Base-by-base conservation (phyloP, 2,888 invertebrate species). In the Drosophila planitibia region DNA sequence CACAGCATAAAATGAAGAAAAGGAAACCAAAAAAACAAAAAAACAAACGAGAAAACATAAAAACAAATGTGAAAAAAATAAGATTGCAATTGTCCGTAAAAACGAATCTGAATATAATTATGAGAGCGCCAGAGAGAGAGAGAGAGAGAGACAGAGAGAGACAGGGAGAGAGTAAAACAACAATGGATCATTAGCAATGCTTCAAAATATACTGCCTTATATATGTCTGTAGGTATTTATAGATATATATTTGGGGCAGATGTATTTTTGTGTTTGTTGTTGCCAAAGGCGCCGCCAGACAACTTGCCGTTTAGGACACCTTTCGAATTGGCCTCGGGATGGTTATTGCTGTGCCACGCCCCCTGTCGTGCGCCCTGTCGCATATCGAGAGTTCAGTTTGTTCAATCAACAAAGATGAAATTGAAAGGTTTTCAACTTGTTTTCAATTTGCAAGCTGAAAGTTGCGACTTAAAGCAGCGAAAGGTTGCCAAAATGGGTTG, bases 171-270 rank as follows among this genome's bases (percentile, higher is more conserved):
- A 22, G 51, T 12, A 39, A 39, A 66, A 68, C 54, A 78, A 79
- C 79, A 79, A 82, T 79, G 70, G 74, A 78, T 82, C 79, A 78
- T 79, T 79, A 79, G 60, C 74, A 70, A 82, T 82, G 74, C 82
- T 28, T 51, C 33, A 52, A 60, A 63, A 70, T 63, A 58, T 66
- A 54, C 58, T 19, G 9, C 22, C 16, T 28, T 35, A 22, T 16
- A 41, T 30, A 53, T 52, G 32, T 32, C 22, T 25, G 1, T 47
- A 49, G 37, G 28, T 54, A 35, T 39, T 28, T 35, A 28, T 16
- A 35, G 19, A 44, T 41, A 47, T 49, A 35, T 55, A 51, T 54
- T 44, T 55, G 19, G 25, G 62, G 30, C 35, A 47, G 70, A 44
- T 44, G 49, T 76, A 55, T 22, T 67, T 12, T 30, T 51, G 35